Base-by-base conservation (phyloP, 2,797 vertebrate genomes). In the Darevskia nairensis region DNA sequence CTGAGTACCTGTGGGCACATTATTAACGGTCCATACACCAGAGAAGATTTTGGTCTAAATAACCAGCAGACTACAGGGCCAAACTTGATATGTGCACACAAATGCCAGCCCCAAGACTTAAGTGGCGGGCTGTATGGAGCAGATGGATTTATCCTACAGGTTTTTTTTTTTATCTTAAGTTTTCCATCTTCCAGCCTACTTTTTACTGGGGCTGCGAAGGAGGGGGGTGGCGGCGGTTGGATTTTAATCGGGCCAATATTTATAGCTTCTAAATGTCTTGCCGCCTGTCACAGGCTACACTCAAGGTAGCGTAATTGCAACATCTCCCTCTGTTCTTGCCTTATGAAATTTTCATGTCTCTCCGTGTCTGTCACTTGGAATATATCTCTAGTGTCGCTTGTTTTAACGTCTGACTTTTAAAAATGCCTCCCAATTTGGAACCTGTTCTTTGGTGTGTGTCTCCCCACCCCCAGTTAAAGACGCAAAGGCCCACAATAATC, bases 201-300 rank as follows among this genome's bases (percentile, higher is more conserved):
- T 80, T 72, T 88, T 82, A 78, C 82, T 83, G 44, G 32, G 32
- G 25, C 32, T 72, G 8, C 80, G 23, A 59, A 59, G 75, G 75
- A 35, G 27, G 13, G 32, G 35, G 69, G 41, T 25, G 44, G 46
- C 13, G 1, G 13, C 50, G 11, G 8, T 15, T 35, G 11, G 27
- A 44, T 50, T 89, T 93, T 88, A 93, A 88, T 94, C 87, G 92
- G 89, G 89, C 89, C 94, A 91, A 90, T 93, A 91, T 89, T 94
- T 93, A 92, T 94, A 90, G 88, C 82, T 90, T 92, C 89, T 90
- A 92, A 91, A 89, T 91, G 92, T 91, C 92, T 92, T 89, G 88
- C 91, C 93, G 92, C 91, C 66, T 88, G 90, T 80, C 94, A 89
- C 88, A 86, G 86, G 86, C 87, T 64, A 83, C 80, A 91, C 87